Percentiles rank a stretch among this genome's conserved stretches.
Conservation (phyloP, 2,888 invertebrate species). For the Trissolcus japonicus region DNA sequence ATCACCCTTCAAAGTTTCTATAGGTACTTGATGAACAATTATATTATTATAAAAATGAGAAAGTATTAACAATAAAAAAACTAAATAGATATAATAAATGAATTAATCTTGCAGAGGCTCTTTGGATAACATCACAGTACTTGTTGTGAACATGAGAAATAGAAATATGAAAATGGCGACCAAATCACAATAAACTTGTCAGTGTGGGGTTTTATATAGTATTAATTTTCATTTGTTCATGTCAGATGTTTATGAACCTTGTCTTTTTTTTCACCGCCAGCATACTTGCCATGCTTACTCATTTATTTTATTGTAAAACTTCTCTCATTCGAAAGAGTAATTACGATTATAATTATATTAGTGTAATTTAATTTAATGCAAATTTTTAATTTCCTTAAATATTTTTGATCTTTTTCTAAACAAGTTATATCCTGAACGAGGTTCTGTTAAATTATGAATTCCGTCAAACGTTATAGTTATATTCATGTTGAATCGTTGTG, state of each 20-base stretch:
- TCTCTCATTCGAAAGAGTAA: too few species aligned
- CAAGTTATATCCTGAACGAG: too few species aligned
- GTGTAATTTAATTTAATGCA: slow-evolving; percentile 9
- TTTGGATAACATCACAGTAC: slow-evolving; percentile 95
- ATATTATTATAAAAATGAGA: not conserved
- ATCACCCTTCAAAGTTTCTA: slow-evolving; percentile 93
- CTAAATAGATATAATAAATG: not conserved
- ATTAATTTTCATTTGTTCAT: too few species aligned
- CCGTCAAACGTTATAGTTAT: not conserved
- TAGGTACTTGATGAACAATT: slow-evolving; percentile 61
- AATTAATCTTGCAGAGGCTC: slow-evolving; percentile 82
- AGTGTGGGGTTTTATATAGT: too few species aligned
- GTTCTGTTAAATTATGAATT: too few species aligned
- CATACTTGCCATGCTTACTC: too few species aligned
- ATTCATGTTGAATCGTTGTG: slow-evolving; percentile 21
- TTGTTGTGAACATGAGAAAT: slow-evolving; percentile 89
- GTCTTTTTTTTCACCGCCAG: too few species aligned
- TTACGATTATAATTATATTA: not conserved
- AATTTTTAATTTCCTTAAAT: not conserved
- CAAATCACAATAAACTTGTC: slow-evolving; percentile 17
- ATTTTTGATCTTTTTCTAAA: too few species aligned
- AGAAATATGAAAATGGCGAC: slow-evolving; percentile 46
- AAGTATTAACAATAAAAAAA: not conserved
- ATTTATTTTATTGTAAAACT: too few species aligned
- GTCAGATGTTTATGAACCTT: too few species aligned